These are phyloP conservation scores for Nannospalax galili DNA, from an alignment of 2,113 vertebrate genomes.

Conservation along the genomic window DNA sequence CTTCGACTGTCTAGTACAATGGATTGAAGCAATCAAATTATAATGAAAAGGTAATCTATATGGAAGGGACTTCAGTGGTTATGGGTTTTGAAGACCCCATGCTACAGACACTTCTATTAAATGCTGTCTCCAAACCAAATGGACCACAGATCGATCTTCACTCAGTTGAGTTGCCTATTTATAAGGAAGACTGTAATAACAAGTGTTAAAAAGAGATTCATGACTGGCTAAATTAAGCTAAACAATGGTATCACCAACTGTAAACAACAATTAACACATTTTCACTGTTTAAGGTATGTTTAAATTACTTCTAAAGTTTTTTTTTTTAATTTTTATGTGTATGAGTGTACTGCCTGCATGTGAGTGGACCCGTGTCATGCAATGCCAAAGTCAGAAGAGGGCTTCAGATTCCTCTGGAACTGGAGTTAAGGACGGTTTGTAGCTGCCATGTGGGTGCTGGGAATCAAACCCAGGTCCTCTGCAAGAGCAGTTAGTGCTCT, in stretches of 20 bases:
- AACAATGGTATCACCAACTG: constrained; percentile 86
- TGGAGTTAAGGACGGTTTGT: no score
- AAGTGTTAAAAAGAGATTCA: neutral
- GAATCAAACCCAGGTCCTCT: no score
- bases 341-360: no score
- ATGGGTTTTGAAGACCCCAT: constrained; percentile 98
- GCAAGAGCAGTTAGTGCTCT: no score
- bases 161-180: constrained; percentile 89
- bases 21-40: constrained; percentile 99
- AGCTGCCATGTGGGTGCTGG: no score
- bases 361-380: no score
- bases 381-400: no score
- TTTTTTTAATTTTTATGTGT: no score
- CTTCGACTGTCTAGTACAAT: constrained; percentile 98
- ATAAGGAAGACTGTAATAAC: accelerated
- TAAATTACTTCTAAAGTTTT: no score
- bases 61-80: constrained; percentile 95
- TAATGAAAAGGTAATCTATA: constrained; percentile 98
- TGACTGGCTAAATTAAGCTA: constrained; percentile 74
- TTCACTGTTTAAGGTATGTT: constrained; percentile 87
- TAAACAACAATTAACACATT: constrained; percentile 87
- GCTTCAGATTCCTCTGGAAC: no score
- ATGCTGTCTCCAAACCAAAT: constrained; percentile 98
- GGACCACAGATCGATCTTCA: constrained; percentile 96
- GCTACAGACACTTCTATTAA: constrained; percentile 98